phyloP scores from a whole-genome alignment of 2,113 vertebrate species.

The Melanostigma gelatinosum region DNA sequence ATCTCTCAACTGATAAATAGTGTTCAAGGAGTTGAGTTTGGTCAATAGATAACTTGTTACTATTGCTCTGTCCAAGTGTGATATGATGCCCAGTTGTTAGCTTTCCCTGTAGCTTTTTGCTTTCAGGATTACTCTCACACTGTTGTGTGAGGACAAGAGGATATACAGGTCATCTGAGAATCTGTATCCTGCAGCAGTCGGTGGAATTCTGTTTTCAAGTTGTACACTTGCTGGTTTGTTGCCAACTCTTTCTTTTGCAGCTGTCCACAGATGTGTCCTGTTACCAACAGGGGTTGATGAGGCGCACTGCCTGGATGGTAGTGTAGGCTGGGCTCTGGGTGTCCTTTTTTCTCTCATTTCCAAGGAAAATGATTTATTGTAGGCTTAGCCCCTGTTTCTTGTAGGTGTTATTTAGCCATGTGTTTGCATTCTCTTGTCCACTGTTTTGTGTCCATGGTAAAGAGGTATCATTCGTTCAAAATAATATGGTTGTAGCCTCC shows the following conservation, averaged over 20 bases:
- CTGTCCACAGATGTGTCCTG: background rate
- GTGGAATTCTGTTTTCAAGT: background rate
- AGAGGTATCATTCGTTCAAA: background rate
- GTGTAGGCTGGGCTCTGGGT: background rate
- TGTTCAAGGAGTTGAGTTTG: background rate
- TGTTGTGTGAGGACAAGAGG: background rate
- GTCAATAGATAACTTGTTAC: background rate
- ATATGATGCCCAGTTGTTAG: background rate
- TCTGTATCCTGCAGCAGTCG: background rate
- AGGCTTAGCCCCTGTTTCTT: background rate
- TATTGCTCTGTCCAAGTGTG: background rate
- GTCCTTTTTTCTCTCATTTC: background rate
- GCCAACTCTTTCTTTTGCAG: background rate
- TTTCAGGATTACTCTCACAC: background rate
- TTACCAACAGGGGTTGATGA: background rate
- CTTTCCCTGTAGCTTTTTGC: background rate
- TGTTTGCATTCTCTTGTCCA: background rate
- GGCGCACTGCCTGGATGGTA: background rate
- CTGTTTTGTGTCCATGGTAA: background rate
- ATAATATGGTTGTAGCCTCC: background rate
- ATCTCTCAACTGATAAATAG: conserved; percentile 12
- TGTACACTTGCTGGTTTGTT: background rate
- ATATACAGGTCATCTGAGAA: conserved; percentile 14
- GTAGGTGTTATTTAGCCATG: background rate
- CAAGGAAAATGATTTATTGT: background rate